These are phyloP conservation scores for Synergus japonicus DNA, from an alignment of 2,888 invertebrate species.

Conservation along the genomic window DNA sequence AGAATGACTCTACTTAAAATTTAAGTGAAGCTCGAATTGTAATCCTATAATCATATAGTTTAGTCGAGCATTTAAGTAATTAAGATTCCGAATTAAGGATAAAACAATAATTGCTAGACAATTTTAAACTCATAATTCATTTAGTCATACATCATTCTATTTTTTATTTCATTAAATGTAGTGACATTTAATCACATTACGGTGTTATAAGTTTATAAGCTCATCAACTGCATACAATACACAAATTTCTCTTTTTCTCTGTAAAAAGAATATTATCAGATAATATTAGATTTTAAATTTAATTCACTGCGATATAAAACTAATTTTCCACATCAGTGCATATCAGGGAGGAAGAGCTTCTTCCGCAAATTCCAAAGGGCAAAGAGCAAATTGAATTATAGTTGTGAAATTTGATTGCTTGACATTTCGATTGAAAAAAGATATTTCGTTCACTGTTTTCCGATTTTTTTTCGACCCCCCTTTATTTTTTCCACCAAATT, in stretches of 20 bases:
- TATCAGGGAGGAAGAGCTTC: constrained; percentile 47
- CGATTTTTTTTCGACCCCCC: neutral
- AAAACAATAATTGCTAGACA: neutral
- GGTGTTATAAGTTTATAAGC: too few relatives aligned
- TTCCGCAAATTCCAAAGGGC: constrained; percentile 4
- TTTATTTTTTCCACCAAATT: constrained; percentile 3
- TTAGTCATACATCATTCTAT: too few relatives aligned
- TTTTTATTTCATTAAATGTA: too few relatives aligned
- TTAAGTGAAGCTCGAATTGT: constrained; percentile 15
- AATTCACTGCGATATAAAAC: constrained; percentile 46
- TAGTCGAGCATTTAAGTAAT: neutral
- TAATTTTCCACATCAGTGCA: constrained; percentile 53
- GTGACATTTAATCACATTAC: too few relatives aligned
- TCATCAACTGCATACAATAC: too few relatives aligned
- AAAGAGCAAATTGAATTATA: neutral
- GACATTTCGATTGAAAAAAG: constrained; percentile 21
- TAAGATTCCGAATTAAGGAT: constrained; percentile 4
- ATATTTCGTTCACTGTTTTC: neutral
- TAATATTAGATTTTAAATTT: constrained; percentile 11
- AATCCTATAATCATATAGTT: constrained; percentile 27
- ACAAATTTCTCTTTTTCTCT: too few relatives aligned
- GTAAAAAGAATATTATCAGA: neutral
- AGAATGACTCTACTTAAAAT: constrained; percentile 24
- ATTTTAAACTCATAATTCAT: too few relatives aligned
- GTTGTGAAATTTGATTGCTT: constrained; percentile 8